Evolutionary conservation across 2,797 vertebrate genomes (phyloP).

Genomic region (Cephalopachus bancanus): DNA sequence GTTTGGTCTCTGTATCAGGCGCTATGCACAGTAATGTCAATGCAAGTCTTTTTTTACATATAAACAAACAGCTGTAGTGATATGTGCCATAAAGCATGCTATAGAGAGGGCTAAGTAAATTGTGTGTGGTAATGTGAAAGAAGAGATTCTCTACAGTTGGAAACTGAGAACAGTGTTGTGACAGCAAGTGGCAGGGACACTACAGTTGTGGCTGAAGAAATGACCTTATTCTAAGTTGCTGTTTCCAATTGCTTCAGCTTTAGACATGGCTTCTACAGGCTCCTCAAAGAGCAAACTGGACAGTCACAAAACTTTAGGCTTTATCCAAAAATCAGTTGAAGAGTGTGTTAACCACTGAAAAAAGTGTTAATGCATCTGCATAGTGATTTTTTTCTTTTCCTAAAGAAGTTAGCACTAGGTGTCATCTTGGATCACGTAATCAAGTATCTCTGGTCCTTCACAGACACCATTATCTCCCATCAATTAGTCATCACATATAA

Average conservation of each 20-base stretch:
- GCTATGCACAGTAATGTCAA: conserved; percentile 78
- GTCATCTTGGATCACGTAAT: neutral
- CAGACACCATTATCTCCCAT: neutral
- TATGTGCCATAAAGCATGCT: conserved; percentile 75
- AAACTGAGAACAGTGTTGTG: neutral
- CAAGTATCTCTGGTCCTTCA: neutral
- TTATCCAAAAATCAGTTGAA: neutral
- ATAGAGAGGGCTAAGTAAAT: conserved; percentile 73
- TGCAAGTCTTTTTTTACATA: conserved; percentile 36
- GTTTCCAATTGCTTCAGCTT: conserved; percentile 22
- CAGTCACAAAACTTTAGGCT: neutral
- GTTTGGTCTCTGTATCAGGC: conserved; percentile 82
- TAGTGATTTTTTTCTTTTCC: neutral
- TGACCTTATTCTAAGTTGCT: conserved; percentile 6
- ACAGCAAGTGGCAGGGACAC: neutral
- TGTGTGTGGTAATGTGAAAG: conserved; percentile 72
- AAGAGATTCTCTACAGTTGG: neutral
- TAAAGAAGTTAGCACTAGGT: neutral
- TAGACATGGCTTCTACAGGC: neutral
- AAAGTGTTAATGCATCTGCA: neutral
- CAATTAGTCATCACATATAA: neutral
- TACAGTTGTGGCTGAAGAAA: conserved; percentile 18
- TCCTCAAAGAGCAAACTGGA: neutral
- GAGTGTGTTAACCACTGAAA: neutral
- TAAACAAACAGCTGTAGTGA: conserved; percentile 49